These are phyloP conservation scores for Ptyas mucosa DNA, from an alignment of 2,113 vertebrate genomes.

Conservation along the genomic window DNA sequence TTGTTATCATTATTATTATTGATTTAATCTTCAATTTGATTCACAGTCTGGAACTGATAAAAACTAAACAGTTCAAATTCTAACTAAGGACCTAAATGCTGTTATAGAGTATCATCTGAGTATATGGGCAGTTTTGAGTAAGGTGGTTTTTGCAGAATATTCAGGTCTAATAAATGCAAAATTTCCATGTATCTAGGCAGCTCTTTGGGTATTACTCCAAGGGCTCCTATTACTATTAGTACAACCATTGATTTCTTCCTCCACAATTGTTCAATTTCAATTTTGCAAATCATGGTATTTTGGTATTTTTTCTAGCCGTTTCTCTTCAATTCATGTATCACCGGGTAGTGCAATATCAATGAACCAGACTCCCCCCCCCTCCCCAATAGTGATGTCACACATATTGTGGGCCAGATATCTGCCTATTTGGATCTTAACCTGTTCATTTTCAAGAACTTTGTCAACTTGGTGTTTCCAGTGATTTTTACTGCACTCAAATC, in stretches of 20 bases:
- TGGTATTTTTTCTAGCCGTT: neutral
- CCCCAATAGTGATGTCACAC: neutral
- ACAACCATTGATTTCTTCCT: neutral
- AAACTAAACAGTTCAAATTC: too few relatives aligned
- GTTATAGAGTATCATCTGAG: neutral
- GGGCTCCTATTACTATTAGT: too few relatives aligned
- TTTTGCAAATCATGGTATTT: neutral
- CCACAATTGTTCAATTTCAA: neutral
- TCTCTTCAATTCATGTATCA: neutral
- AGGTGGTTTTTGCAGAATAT: neutral
- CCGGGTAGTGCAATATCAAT: neutral
- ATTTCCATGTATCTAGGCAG: neutral
- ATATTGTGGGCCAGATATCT: neutral
- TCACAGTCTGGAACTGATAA: too few relatives aligned
- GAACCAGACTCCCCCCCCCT: too few relatives aligned
- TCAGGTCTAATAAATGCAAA: neutral
- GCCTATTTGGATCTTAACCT: neutral
- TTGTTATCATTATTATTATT: neutral
- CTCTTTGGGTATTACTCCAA: too few relatives aligned
- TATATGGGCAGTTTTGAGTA: neutral
- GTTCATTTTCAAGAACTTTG: neutral
- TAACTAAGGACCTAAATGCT: too few relatives aligned
- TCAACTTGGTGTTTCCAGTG: neutral
- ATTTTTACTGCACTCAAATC: neutral
- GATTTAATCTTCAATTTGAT: too few relatives aligned